Percentiles rank a stretch among this genome's conserved stretches.
Conservation (phyloP, 2,113 vertebrate species). For the Diadophis punctatus region DNA sequence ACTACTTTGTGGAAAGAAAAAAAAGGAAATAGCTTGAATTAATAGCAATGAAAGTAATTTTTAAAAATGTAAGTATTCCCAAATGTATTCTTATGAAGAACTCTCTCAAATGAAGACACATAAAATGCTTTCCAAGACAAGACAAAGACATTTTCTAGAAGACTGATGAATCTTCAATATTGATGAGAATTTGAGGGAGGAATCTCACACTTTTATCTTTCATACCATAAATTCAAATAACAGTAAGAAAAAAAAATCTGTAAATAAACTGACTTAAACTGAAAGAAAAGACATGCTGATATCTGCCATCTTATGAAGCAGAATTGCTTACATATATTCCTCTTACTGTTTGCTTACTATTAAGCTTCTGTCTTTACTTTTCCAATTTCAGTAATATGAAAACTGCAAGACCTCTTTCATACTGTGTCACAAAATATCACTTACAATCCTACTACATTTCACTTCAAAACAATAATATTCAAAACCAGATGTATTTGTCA, state of each 20-base stretch:
- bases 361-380: not conserved
- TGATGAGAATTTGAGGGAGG: not conserved
- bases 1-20: not conserved
- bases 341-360: not conserved
- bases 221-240: not conserved
- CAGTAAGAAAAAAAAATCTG: not conserved
- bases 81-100: not conserved
- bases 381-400: not conserved
- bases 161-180: not conserved
- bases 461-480: not conserved
- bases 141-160: not conserved
- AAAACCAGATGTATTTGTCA: not conserved
- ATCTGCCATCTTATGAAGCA: not conserved
- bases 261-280: not conserved
- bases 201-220: not conserved
- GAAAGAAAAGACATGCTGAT: not conserved
- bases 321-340: not conserved
- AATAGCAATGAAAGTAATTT: not conserved
- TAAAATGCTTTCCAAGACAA: not conserved
- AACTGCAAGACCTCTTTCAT: not conserved
- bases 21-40: not conserved
- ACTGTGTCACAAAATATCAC: not conserved
- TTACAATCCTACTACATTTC: not conserved
- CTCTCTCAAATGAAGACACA: not conserved
- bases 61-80: not conserved